Base-by-base conservation (phyloP, 2,888 invertebrate genomes). In the Cataglyphis cursor region DNA sequence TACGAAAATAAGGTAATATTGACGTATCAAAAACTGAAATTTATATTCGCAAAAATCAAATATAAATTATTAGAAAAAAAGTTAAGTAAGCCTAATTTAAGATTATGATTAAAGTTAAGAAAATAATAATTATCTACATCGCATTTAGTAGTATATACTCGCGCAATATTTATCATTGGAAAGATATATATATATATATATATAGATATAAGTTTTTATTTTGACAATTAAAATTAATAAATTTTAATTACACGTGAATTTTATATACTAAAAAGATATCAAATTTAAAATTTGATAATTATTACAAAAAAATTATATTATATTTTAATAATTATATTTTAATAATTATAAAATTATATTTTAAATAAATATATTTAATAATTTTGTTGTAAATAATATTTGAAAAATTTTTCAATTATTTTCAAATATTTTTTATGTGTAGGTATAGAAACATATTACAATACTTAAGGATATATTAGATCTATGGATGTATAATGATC, bases 271-370 rank as follows among this genome's bases (percentile, higher is more conserved):
- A 57, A 9, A 24, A 10, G 3, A 0, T 38, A 38, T 41, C 3
- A 24, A 15, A 28, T 12, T 28, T 57, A 31, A 57, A 72, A 21
- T 31, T 51, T n/a, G 28, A 68, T 31, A 8, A 31, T 12, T n/a
- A 8, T 51, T 21, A 28, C 4, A 31, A 31, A 6, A 6, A 31
- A 5, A 68, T 48, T 48, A 68, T 31, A 31, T 28, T 70, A 51
- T 18, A 51, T n/a, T 51, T 10, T 3, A 41, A 41, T 41, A 41
- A 41, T 12, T 41, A 3, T 41, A 41, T 28, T 41, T 12, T 15
- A 41, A 41, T 41, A 41, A 41, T 66, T 66, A 28, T 28, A 12
- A 68, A 68, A 51, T 28, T 70, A 51, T 18, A 51, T n/a, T 51
- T 12, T 3, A 3, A 44, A 44, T 44, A 44, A 44, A 44, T 44